Base-by-base conservation (phyloP, 1,140 invertebrate species). In the Potamilus streckersoni region DNA sequence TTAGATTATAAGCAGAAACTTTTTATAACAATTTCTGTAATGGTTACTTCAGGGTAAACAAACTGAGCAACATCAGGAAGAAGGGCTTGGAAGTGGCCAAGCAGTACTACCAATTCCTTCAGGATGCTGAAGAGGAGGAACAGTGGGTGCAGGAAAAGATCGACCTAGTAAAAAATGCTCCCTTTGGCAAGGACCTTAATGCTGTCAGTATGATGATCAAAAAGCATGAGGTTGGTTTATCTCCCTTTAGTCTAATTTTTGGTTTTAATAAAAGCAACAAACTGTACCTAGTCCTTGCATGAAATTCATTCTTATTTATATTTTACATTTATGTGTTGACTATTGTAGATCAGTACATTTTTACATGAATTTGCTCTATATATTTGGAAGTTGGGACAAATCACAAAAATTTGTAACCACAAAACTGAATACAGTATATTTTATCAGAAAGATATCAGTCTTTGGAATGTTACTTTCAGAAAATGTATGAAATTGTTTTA, bases 61-160 rank as follows among this genome's bases (percentile, higher is more conserved):
- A 94, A 62, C 91, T 94, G 62, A 94, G 94, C 60, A 94, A 94
- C 74, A 93, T 94, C 74, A 92, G 97, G 20, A 93, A 96, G 73
- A 93, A 93, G 0, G 92, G 94, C 13, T 90, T 99, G 16, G 96
- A 98, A 87, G 96, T 98, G 79, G 96, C 96, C 0, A 92, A 96
- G 78, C 95, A 96, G 84, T 96, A 97, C 83, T 98, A 95, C 88
- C 96, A 98, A 87, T 99, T 99, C 89, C 91, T 99, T 96, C 92
- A 97, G 27, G 98, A 99, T 85, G 93, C 98, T 82, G 97, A 99
- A 88, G 97, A 99, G 87, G 98, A 99, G 90, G 96, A 98, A 82
- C 95, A 97, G 6, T 99, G 98, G 98, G 98, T 99, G 79, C 96
- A 97, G 81, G 96, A 98, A 89, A 96, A 96, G 91, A 94, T 95